Conservation (phyloP, 2,888 invertebrate genomes). For the Schizaphis graminum region DNA sequence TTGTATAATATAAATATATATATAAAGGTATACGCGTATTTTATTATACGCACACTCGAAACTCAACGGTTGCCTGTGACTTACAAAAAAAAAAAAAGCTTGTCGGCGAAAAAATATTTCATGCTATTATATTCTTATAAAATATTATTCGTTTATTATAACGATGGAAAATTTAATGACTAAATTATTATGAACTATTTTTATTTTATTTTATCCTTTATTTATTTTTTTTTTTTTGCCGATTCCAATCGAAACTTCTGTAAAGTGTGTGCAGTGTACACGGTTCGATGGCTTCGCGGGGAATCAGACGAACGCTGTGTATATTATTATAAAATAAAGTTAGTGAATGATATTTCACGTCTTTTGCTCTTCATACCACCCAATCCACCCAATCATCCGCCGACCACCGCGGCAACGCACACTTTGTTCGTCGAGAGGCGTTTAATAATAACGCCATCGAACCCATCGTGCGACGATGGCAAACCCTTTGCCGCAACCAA, state of each 20-base stretch:
- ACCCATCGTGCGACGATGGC: background rate
- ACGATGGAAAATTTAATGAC: background rate
- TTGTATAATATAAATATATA: background rate
- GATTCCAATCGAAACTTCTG: background rate
- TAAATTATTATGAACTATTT: background rate
- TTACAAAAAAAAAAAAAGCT: background rate
- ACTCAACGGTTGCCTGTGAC: background rate
- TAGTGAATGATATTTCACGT: slow-evolving; percentile 1
- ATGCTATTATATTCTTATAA: background rate
- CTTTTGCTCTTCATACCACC: background rate
- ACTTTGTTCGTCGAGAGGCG: slow-evolving; percentile 48
- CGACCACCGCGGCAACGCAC: background rate
- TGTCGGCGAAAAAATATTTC: background rate
- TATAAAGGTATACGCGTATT: background rate
- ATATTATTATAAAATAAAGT: background rate
- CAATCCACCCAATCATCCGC: background rate
- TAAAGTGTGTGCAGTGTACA: background rate
- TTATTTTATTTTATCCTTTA: background rate
- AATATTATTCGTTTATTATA: background rate
- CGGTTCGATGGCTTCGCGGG: background rate
- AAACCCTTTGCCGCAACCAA: slow-evolving; percentile 19
- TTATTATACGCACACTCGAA: background rate
- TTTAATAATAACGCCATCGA: slow-evolving; percentile 45
- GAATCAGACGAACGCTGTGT: background rate
- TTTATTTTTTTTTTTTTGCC: too few species aligned